Evolutionary conservation across 37 sponge, comb jelly and placozoan species (phyloP).

Genomic region (Chondrilla cf. caribensis): DNA sequence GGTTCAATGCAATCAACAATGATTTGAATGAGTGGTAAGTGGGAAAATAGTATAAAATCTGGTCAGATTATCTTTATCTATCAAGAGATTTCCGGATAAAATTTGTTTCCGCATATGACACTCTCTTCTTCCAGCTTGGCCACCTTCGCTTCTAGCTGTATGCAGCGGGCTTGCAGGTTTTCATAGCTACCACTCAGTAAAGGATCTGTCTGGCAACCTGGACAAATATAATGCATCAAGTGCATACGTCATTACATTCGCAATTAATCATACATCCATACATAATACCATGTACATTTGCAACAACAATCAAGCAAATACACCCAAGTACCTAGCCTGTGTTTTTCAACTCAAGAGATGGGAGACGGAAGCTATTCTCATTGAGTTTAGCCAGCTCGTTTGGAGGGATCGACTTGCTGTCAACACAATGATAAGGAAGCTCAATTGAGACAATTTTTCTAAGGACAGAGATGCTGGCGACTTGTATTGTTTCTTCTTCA

Average conservation of each 20-base stretch:
- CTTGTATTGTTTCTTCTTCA: conserved; percentile 8
- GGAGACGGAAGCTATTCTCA: conserved; percentile 1
- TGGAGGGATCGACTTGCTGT: conserved; percentile 9
- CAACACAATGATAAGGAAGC: background rate
- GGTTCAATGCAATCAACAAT: conserved; percentile 40
- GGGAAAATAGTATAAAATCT: conserved; percentile 46
- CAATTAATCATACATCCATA: background rate
- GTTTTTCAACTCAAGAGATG: conserved; percentile 25
- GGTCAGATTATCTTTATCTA: conserved; percentile 24
- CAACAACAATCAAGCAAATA: conserved; percentile 10
- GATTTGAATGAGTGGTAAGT: conserved; percentile 15
- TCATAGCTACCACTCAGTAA: conserved; percentile 18
- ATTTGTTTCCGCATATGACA: background rate
- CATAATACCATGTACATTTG: no score
- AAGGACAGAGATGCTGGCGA: conserved; percentile 21
- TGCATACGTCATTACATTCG: background rate
- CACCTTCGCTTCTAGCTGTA: conserved; percentile 24
- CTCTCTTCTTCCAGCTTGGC: conserved; percentile 15
- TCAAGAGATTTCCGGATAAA: conserved; percentile 14
- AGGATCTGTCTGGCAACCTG: conserved; percentile 25
- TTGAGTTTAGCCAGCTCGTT: conserved; percentile 3
- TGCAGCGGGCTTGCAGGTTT: conserved; percentile 14
- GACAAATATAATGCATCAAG: background rate
- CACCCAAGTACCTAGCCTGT: conserved; percentile 10
- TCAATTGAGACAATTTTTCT: conserved; percentile 20